phyloP scores from a whole-genome alignment of 2,113 vertebrate genomes.

The Callochromis pleurospilus region DNA sequence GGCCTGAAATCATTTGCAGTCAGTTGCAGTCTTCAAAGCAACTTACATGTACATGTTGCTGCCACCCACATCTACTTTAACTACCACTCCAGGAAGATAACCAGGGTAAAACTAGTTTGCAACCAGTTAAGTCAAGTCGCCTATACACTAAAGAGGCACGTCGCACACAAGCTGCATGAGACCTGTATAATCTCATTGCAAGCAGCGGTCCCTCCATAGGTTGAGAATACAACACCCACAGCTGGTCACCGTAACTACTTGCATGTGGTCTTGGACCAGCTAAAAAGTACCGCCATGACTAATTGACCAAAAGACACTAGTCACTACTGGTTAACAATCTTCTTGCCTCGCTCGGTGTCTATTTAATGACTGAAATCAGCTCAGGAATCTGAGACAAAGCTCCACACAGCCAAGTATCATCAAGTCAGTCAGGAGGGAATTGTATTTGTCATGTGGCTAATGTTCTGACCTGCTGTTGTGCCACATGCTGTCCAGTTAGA shows the following conservation, averaged over 20 bases:
- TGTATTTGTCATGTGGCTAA: neutral
- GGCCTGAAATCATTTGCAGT: neutral
- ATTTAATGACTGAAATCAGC: neutral
- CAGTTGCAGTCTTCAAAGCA: neutral
- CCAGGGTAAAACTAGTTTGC: neutral
- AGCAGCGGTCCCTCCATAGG: neutral
- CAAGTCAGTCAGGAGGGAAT: neutral
- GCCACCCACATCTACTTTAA: neutral
- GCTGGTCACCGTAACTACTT: neutral
- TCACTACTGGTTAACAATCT: neutral
- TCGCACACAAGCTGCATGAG: neutral
- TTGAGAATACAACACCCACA: neutral
- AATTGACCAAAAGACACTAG: neutral
- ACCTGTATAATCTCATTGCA: neutral
- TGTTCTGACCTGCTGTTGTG: neutral
- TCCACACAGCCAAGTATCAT: neutral
- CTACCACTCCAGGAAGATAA: neutral
- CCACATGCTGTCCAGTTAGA: constrained; percentile 4
- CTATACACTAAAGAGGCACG: neutral
- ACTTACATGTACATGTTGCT: neutral
- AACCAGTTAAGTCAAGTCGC: neutral
- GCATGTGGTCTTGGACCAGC: neutral
- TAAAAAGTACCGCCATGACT: neutral
- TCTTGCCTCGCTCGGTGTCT: neutral
- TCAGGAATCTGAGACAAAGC: neutral